Evolutionary conservation across 2,888 invertebrate species (phyloP), one percentile per base, ranked within the genome.

Genomic region (Ctena decussata): DNA sequence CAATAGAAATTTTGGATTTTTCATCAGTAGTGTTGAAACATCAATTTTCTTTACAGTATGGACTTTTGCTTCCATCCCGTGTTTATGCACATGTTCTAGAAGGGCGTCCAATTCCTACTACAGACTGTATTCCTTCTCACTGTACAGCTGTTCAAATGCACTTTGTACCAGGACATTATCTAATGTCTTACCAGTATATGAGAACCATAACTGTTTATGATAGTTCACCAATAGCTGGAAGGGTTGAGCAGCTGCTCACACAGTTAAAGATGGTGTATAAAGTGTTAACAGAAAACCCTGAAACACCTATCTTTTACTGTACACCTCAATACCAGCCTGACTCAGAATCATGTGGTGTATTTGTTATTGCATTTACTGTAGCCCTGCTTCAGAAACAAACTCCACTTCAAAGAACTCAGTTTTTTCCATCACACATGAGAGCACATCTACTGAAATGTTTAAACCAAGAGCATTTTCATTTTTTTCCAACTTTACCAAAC

Each of bases 351-450:
- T 78, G 78, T 78, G 79, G 72, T 49, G 30, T 35, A 21, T 79
- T 79, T 72, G 79, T 71, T 57, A 57, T 72, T 49, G 72, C 79
- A 37, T 72, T 72, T 79, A 44, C 57, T 21, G 57, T 57, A 27
- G 57, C 57, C 30, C 15, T 57, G 15, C 27, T 57, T 12, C 57
- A 27, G 57, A 57, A 57, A 27, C 57, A 24, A 5, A 57, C 27
- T 57, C 57, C 30, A 57, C 27, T 57, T 3, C 30, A 30, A 57
- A 24, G 27, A 3, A 57, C 21, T 27, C 8, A 15, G 5, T 57
- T 57, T 57, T 5, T 57, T 30, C 2, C 5, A 30, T 27, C 21
- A 57, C 8, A 30, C 11, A 57, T 57, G 8, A 57, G 57, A 57
- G 3, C 12, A 11, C 30, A 57, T 27, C 57, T 57, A n/a, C 57